Conservation (phyloP, 2,113 vertebrate species). For the Nothobranchius furzeri region DNA sequence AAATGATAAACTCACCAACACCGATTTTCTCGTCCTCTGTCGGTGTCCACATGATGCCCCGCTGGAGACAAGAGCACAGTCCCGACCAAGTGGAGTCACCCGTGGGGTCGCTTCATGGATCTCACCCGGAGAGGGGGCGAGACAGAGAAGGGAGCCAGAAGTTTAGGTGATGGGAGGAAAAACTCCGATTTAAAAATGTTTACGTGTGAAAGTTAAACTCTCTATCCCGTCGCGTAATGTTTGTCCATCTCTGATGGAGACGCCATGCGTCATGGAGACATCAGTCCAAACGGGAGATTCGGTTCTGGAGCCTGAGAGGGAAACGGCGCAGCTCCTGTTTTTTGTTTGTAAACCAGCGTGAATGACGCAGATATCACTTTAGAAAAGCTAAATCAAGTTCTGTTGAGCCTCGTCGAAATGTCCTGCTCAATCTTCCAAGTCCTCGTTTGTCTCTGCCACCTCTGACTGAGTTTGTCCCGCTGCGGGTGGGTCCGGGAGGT, state of each 20-base stretch:
- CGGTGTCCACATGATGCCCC: conserved; percentile 79
- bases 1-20: conserved; percentile 76
- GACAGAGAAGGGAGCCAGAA: conserved; percentile 4
- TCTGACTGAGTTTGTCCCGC: conserved; percentile 2
- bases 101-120: conserved; percentile 55
- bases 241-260: conserved; percentile 21
- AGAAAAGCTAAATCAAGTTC: neutral
- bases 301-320: too few species aligned
- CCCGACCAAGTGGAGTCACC: conserved; percentile 33
- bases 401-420: neutral
- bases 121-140: neutral
- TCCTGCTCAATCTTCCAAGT: neutral
- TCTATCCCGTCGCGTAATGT: conserved; percentile 6
- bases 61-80: conserved; percentile 19
- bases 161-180: conserved; percentile 8
- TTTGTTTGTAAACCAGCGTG: too few species aligned
- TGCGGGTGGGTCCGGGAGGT: neutral
- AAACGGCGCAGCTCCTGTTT: too few species aligned
- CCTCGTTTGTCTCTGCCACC: neutral
- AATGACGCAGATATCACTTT: too few species aligned
- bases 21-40: conserved; percentile 82
- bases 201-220: neutral
- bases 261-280: too few species aligned
- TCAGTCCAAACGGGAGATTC: too few species aligned
- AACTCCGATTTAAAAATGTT: fast-evolving